A percentile compares a stretch with the other conserved stretches of the same genome.
phyloP scores from a whole-genome alignment of 2,797 vertebrate species.

The Cyprinella venusta region DNA sequence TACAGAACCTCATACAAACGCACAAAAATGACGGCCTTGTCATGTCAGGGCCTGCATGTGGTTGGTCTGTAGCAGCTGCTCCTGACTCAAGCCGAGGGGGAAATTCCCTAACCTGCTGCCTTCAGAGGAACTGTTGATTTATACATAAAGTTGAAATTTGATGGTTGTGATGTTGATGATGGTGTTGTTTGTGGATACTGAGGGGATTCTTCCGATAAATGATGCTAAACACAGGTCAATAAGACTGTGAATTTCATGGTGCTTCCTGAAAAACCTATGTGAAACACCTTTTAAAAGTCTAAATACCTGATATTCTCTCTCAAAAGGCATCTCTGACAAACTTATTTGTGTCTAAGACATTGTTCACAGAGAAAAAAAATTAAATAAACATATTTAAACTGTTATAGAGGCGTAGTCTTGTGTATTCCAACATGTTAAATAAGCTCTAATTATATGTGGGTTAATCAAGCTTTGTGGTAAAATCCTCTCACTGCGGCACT shows the following conservation, averaged over 20 bases:
- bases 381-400: constrained; percentile 34
- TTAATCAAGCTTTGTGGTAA: constrained; percentile 44
- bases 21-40: constrained; percentile 34
- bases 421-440: constrained; percentile 43
- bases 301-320: constrained; percentile 6
- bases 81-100: constrained; percentile 50
- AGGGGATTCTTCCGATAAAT: constrained; percentile 6
- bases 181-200: neutral
- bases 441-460: constrained; percentile 56
- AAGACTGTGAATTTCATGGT: neutral
- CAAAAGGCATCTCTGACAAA: constrained; percentile 6
- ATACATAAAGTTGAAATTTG: neutral
- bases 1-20: constrained; percentile 19
- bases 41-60: constrained; percentile 44
- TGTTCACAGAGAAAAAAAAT: constrained; percentile 10
- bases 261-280: neutral
- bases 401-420: constrained; percentile 38
- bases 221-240: neutral
- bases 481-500: constrained; percentile 27
- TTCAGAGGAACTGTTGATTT: neutral
- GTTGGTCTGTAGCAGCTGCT: constrained; percentile 35
- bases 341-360: constrained; percentile 12
- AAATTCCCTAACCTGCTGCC: constrained; percentile 8
- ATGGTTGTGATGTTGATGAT: neutral
- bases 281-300: neutral